Evolutionary conservation across 2,797 vertebrate genomes (phyloP).

Genomic region (Cyprinella venusta): DNA sequence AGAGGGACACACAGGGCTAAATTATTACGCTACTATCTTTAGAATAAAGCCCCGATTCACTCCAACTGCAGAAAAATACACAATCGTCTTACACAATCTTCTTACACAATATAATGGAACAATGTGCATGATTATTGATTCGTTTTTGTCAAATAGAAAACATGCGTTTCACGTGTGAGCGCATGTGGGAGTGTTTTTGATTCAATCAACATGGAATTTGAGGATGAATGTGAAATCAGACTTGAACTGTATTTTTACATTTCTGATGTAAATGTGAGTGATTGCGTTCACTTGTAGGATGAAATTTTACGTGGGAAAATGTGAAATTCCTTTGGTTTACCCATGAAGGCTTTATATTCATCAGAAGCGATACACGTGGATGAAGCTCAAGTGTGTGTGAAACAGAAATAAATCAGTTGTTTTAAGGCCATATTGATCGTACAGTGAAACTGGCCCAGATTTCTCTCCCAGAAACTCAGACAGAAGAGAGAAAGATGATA

Average conservation of each 20-base stretch:
- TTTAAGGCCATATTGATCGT: slow-evolving; percentile 35
- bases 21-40: slow-evolving; percentile 50
- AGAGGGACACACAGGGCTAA: slow-evolving; percentile 13
- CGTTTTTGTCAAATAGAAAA: not conserved
- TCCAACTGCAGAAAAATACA: not conserved
- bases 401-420: slow-evolving; percentile 16
- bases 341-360: not conserved
- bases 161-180: not conserved
- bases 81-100: slow-evolving; percentile 2
- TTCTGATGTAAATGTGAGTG: not conserved
- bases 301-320: not conserved
- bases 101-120: not conserved
- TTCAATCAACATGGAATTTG: not conserved
- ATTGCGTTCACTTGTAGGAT: not conserved
- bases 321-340: not conserved
- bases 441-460: slow-evolving; percentile 28
- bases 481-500: slow-evolving; percentile 6
- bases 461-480: not conserved
- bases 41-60: slow-evolving; percentile 24
- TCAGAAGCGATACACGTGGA: not conserved
- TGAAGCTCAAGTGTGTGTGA: slow-evolving; percentile 26
- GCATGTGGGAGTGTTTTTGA: not conserved
- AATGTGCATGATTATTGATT: not conserved
- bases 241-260: not conserved
- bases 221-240: not conserved